These are phyloP conservation scores for Aethina tumida DNA, from an alignment of 1,140 invertebrate species.

Conservation along the genomic window DNA sequence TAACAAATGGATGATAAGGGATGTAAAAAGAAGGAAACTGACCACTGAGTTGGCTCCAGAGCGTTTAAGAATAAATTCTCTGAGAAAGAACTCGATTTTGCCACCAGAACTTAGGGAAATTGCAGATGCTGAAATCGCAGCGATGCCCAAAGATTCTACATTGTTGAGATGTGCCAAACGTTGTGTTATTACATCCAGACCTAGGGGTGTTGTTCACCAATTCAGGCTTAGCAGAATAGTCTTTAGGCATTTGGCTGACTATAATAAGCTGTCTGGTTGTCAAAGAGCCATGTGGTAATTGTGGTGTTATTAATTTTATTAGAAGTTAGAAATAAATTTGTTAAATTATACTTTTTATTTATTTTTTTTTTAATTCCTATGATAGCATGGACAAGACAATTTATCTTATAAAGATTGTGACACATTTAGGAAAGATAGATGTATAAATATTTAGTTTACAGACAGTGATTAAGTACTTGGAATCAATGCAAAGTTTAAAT, in stretches of 20 bases:
- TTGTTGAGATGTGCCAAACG: slow-evolving; percentile 53
- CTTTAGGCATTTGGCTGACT: slow-evolving; percentile 79
- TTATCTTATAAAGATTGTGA: no score
- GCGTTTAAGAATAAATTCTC: slow-evolving; percentile 61
- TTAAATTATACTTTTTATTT: no score
- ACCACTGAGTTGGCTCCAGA: slow-evolving; percentile 59
- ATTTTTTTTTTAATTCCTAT: no score
- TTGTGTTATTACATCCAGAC: slow-evolving; percentile 70
- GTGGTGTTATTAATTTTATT: no score
- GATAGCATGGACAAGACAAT: no score
- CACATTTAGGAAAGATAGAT: no score
- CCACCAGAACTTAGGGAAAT: slow-evolving; percentile 66
- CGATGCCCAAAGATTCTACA: slow-evolving; percentile 64
- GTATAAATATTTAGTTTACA: no score
- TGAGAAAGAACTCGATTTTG: slow-evolving; percentile 72
- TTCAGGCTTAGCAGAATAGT: slow-evolving; percentile 82
- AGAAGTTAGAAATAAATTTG: no score
- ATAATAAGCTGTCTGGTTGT: slow-evolving; percentile 80
- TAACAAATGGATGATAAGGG: slow-evolving; percentile 68
- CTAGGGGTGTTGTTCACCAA: slow-evolving; percentile 57
- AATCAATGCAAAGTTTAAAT: no score
- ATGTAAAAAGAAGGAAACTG: slow-evolving; percentile 66
- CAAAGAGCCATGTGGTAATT: slow-evolving; percentile 78
- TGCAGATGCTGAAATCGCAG: slow-evolving; percentile 62
- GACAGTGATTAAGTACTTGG: no score